Evolutionary conservation across 2,888 invertebrate genomes (phyloP), one percentile per base, ranked within the genome.

Genomic region (Thumatha senex): DNA sequence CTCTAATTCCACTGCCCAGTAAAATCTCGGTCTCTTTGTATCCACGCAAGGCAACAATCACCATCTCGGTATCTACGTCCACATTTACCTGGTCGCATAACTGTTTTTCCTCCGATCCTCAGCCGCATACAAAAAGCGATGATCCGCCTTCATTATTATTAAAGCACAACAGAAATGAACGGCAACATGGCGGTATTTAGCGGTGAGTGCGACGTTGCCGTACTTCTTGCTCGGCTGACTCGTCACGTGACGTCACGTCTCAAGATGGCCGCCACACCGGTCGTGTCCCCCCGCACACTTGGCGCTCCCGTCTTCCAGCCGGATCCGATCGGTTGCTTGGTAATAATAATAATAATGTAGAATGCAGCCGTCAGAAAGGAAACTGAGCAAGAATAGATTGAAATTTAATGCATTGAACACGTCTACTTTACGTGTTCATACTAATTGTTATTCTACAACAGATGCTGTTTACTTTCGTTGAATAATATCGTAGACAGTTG

Each of bases 181-280:
- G 86, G 84, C 85, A 84, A 87, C 87, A 78, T 78, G 73, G 84
- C 78, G 63, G 63, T 63, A 72, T 69, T 70, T 64, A 67, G 61
- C 58, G 58, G 63, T 48, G 65, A 58, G 57, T 58, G 89, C 89
- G 87, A 79, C 80, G 90, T 90, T 91, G 91, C 89, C 90, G 75
- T 72, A 47, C 82, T 76, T 84, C 81, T 75, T 82, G 81, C 82
- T 84, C 84, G 86, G 84, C 83, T 89, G 86, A 86, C 84, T 89
- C 90, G 91, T 91, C 89, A 89, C 84, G 90, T 91, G 91, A 91
- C 91, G 91, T 91, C 90, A 91, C 89, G 89, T 89, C 90, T 89
- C 89, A 91, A 91, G 89, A 90, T 91, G 91, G 91, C 91, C 85
- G 90, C 88, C 86, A 79, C 74, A 82, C 86, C 86, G 87, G 84